Evolutionary conservation across 2,797 vertebrate genomes (phyloP).

Genomic region (Sphenodon punctatus): DNA sequence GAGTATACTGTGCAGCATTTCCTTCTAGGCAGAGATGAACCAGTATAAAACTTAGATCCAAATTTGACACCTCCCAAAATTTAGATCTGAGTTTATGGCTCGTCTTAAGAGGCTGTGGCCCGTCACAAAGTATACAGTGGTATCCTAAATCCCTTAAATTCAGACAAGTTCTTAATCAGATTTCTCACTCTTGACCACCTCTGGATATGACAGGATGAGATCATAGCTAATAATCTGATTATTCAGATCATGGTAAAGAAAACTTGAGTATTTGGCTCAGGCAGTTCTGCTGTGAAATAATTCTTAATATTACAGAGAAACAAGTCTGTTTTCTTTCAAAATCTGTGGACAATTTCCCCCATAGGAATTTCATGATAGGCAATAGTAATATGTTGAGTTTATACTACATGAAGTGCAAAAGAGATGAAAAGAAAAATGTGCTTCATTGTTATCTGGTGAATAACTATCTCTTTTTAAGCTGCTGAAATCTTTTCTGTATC

Average conservation of each 20-base stretch:
- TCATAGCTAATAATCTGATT: neutral
- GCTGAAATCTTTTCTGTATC: too few relatives aligned
- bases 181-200: neutral
- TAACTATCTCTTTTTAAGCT: too few relatives aligned
- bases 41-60: neutral
- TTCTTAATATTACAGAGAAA: neutral
- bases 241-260: neutral
- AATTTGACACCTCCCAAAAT: neutral
- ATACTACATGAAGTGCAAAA: neutral
- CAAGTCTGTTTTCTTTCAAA: neutral
- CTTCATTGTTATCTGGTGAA: neutral
- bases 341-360: neutral
- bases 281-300: neutral
- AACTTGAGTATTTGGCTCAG: neutral
- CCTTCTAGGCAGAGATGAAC: neutral
- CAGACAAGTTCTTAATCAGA: neutral
- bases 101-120: neutral
- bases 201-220: too few relatives aligned
- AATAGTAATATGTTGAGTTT: neutral
- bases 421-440: neutral
- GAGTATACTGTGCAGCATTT: neutral
- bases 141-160: neutral
- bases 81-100: neutral
- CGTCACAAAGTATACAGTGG: rapidly evolving
- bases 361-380: neutral